Evolutionary conservation across 2,888 invertebrate genomes (phyloP).

Genomic region (Steinernema hermaphroditum): DNA sequence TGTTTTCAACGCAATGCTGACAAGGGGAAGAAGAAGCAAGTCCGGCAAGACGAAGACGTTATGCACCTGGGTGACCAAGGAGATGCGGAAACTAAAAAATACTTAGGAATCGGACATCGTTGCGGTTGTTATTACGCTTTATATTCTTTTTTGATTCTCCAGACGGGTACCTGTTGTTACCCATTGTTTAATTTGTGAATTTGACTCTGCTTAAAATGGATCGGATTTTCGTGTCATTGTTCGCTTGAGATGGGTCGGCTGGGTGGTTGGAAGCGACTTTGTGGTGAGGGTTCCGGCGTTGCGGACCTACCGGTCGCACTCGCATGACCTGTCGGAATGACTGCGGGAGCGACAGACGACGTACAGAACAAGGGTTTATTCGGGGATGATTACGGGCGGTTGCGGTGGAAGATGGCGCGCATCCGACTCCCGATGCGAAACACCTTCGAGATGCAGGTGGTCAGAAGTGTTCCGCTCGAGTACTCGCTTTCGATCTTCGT

Average conservation of each 20-base stretch:
- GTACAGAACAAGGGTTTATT: too few relatives aligned
- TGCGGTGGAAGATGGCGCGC: background rate
- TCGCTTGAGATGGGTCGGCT: background rate
- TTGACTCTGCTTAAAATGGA: background rate
- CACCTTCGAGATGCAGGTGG: background rate
- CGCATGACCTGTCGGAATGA: too few relatives aligned
- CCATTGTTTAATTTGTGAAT: constrained; percentile 18
- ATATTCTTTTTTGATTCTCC: constrained; percentile 22
- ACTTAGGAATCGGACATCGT: constrained; percentile 10
- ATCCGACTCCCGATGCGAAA: background rate
- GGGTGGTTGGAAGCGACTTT: background rate
- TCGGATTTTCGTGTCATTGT: too few relatives aligned
- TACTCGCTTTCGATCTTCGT: background rate
- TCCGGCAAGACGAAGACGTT: constrained; percentile 85
- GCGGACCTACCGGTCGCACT: too few relatives aligned
- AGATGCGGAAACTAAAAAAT: constrained; percentile 74
- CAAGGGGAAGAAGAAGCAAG: constrained; percentile 72
- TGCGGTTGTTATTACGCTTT: constrained; percentile 30
- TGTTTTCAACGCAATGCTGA: constrained; percentile 67
- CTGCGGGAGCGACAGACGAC: too few relatives aligned
- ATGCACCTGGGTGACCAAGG: constrained; percentile 92
- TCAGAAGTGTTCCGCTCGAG: background rate
- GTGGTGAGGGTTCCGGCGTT: background rate
- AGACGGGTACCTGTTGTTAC: background rate
- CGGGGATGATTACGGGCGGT: too few relatives aligned